Conservation (phyloP, 2,113 vertebrate genomes). For the Phasianus colchicus region DNA sequence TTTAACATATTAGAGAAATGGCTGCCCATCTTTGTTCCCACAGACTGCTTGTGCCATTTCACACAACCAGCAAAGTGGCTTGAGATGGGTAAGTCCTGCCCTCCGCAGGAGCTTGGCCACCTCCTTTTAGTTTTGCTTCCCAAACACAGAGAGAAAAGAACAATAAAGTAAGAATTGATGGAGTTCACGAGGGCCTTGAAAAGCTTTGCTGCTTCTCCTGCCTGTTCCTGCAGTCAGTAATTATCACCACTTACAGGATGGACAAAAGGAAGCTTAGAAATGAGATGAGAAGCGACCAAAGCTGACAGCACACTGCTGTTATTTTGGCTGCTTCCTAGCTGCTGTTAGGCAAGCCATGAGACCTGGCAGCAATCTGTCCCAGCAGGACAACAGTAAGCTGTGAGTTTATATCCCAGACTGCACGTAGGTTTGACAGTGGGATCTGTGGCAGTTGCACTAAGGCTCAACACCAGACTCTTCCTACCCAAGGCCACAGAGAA, state of each 20-base stretch:
- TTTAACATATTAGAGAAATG: neutral
- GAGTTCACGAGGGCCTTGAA: neutral
- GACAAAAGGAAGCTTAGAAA: neutral
- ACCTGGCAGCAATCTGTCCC: neutral
- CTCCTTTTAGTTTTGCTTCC: neutral
- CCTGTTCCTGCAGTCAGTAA: no score
- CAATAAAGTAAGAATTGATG: neutral
- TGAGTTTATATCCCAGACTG: neutral
- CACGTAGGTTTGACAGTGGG: neutral
- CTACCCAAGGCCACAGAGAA: neutral
- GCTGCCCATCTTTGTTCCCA: neutral
- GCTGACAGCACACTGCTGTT: neutral
- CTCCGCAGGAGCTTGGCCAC: neutral
- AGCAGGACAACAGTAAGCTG: neutral
- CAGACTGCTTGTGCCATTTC: neutral
- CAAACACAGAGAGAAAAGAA: neutral
- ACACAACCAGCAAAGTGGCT: neutral
- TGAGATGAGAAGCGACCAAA: neutral
- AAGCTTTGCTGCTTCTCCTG: neutral
- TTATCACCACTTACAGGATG: neutral
- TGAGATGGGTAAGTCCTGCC: neutral
- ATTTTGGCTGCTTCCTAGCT: neutral
- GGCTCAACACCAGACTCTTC: neutral
- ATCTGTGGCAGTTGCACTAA: rapidly evolving
- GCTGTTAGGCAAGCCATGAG: neutral